These are phyloP conservation scores for Rhodophaea formosa DNA, from an alignment of 2,888 invertebrate species.

Conservation along the genomic window DNA sequence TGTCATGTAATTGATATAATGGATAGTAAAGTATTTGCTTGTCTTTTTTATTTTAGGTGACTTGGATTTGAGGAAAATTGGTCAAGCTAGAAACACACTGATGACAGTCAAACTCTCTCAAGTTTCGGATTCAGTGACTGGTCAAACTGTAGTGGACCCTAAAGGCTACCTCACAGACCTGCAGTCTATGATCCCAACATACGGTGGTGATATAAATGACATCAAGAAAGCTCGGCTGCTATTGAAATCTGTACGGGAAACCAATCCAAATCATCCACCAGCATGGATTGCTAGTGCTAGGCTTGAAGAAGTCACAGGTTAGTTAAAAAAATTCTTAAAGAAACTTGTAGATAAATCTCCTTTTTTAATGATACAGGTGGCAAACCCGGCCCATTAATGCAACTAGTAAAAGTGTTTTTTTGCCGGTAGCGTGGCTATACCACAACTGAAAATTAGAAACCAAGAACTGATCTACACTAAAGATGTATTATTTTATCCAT, in stretches of 20 bases:
- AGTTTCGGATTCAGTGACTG: constrained; percentile 98
- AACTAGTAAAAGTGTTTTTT: no score
- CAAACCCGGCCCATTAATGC: no score
- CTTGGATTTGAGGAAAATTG: constrained; percentile 98
- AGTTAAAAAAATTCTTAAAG: constrained; percentile 46
- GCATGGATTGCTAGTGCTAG: constrained; percentile 99
- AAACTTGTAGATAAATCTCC: no score
- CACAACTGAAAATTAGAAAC: no score
- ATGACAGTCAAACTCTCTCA: constrained; percentile 99
- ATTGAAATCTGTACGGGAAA: constrained; percentile 97
- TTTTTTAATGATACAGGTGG: no score
- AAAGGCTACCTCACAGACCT: constrained; percentile 99
- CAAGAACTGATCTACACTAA: no score
- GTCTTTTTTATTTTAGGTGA: constrained; percentile 82
- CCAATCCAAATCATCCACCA: constrained; percentile 99
- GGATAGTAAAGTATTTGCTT: not conserved
- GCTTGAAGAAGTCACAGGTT: constrained; percentile 98
- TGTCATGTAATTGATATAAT: no score
- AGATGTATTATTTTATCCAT: not conserved
- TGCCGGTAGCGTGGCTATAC: no score
- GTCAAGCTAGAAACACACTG: constrained; percentile 98
- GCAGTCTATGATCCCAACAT: constrained; percentile 99
- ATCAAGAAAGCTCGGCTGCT: constrained; percentile 97
- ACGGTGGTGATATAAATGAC: constrained; percentile 98
- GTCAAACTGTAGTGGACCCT: constrained; percentile 99